A percentile compares a stretch with the other conserved stretches of the same genome.
Evolutionary conservation across 2,888 invertebrate species (phyloP).

Genomic region (Sphaerolaimus hirsutus): DNA sequence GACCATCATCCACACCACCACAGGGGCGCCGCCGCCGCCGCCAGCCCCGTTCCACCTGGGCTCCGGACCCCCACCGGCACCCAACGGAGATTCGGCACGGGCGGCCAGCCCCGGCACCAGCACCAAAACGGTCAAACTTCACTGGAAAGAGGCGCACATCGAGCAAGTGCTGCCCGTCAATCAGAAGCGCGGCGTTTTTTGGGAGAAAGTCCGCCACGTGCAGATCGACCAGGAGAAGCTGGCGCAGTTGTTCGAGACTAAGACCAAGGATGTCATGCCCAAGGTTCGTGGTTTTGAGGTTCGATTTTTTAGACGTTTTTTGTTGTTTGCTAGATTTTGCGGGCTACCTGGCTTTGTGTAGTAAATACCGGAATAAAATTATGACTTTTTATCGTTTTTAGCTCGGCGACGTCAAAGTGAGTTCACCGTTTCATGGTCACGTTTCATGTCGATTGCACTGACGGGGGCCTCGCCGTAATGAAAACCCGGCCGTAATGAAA

Average conservation of each 20-base stretch:
- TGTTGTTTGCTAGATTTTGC: not conserved
- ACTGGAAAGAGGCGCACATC: conserved; percentile 62
- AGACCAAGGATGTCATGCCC: conserved; percentile 45
- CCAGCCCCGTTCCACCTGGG: conserved; percentile 15
- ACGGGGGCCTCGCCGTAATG: too few relatives aligned
- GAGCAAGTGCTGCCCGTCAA: conserved; percentile 18
- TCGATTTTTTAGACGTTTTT: not conserved
- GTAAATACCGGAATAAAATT: too few relatives aligned
- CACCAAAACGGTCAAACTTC: conserved; percentile 58
- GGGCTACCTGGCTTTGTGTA: not conserved
- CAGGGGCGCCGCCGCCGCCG: conserved; percentile 26
- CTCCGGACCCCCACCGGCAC: conserved; percentile 8
- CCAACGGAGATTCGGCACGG: conserved; percentile 8
- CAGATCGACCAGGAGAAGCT: conserved; percentile 68
- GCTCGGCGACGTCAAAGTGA: too few relatives aligned
- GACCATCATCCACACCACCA: too few relatives aligned
- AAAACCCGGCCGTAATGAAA: too few relatives aligned
- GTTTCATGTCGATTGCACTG: too few relatives aligned
- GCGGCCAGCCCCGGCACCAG: conserved; percentile 12
- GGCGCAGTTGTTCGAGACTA: conserved; percentile 84
- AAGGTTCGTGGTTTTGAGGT: conserved; percentile 36
- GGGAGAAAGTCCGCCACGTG: conserved; percentile 66
- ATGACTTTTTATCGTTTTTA: too few relatives aligned
- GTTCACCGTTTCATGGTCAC: too few relatives aligned
- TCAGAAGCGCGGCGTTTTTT: conserved; percentile 37